These are phyloP conservation scores for Mythimna lalbum DNA, from an alignment of 2,888 invertebrate genomes.

Conservation along the genomic window DNA sequence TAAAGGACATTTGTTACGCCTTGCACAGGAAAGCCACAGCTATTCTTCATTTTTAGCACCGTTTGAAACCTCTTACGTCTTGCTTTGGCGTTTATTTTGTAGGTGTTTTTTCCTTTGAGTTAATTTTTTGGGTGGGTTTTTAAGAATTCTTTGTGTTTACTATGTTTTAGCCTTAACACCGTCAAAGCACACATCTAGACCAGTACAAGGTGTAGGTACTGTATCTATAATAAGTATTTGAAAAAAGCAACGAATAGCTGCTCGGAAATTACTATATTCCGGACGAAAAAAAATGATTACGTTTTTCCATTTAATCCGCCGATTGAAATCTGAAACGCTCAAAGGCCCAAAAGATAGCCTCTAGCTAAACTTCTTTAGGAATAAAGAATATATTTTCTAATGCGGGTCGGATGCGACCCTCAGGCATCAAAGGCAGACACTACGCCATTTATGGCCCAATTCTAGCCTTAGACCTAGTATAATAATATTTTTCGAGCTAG, in stretches of 20 bases:
- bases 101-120: slow-evolving; percentile 2
- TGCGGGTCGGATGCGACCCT: neutral
- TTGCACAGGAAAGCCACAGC: slow-evolving; percentile 26
- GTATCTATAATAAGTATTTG: neutral
- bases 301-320: slow-evolving; percentile 12
- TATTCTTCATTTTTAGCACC: slow-evolving; percentile 34
- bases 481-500: too few species aligned
- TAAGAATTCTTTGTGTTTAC: neutral
- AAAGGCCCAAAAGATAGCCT: slow-evolving; percentile 15
- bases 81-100: slow-evolving; percentile 14
- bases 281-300: neutral
- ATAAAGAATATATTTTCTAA: slow-evolving; percentile 7
- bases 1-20: slow-evolving; percentile 41
- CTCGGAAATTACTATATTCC: neutral
- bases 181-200: neutral
- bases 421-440: slow-evolving; percentile 29
- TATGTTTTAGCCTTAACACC: neutral
- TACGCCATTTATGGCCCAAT: slow-evolving; percentile 18
- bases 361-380: neutral
- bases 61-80: slow-evolving; percentile 28
- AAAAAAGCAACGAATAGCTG: neutral
- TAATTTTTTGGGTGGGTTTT: neutral
- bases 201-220: neutral
- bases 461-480: slow-evolving; percentile 10
- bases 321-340: slow-evolving; percentile 1